Percentiles rank a stretch among this genome's conserved stretches.
Conservation (phyloP, 2,113 vertebrate species). For the Montifringilla adamsi region DNA sequence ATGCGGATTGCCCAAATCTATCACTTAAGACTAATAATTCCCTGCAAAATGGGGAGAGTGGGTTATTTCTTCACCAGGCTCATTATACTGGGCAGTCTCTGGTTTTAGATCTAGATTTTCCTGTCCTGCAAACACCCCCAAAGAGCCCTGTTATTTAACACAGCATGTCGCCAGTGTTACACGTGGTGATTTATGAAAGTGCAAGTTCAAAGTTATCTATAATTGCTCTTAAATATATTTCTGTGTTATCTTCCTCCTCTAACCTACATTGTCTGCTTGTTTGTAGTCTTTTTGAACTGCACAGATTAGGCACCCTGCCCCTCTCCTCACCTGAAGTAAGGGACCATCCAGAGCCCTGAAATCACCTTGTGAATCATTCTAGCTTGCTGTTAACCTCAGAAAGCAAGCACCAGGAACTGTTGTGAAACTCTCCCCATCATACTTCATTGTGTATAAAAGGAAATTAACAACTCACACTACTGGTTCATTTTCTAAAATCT, state of each 20-base stretch:
- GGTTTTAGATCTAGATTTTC: neutral
- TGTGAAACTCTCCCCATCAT: neutral
- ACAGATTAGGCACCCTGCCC: neutral
- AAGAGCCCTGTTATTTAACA: neutral
- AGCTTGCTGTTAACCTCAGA: neutral
- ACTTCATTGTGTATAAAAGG: neutral
- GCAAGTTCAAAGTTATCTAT: neutral
- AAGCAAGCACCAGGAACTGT: neutral
- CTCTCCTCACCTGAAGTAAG: neutral
- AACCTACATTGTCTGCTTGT: neutral
- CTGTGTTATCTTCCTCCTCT: neutral
- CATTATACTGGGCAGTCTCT: neutral
- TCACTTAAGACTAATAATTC: neutral
- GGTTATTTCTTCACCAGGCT: neutral
- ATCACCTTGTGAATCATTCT: neutral
- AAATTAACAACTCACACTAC: neutral
- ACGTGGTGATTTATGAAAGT: neutral
- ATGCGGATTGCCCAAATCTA: neutral
- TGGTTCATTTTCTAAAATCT: neutral
- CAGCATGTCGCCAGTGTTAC: neutral
- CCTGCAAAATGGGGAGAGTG: neutral
- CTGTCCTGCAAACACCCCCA: neutral
- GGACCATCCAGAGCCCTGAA: neutral
- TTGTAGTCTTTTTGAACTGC: neutral
- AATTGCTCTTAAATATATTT: neutral